phyloP scores from a whole-genome alignment of 2,113 vertebrate species.

The Peromyscus maniculatus region DNA sequence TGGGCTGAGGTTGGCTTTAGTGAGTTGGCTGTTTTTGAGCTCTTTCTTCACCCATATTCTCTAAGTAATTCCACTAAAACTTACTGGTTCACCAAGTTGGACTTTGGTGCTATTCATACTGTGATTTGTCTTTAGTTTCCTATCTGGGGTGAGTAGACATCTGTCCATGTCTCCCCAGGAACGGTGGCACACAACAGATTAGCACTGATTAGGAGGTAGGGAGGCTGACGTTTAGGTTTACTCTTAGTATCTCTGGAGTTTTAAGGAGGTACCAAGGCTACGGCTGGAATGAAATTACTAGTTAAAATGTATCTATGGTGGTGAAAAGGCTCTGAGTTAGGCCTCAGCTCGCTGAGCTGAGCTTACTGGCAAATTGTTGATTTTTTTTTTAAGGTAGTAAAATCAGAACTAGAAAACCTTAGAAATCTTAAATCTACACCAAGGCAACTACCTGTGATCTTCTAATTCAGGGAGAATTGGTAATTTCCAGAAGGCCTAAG shows the following conservation, averaged over 20 bases:
- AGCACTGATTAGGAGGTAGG: neutral
- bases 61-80: neutral
- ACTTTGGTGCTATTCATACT: neutral
- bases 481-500: neutral
- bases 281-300: neutral
- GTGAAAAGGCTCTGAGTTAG: neutral
- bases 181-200: neutral
- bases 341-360: neutral
- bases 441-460: conserved; percentile 56
- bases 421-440: neutral
- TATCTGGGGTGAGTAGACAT: neutral
- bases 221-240: neutral
- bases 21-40: neutral
- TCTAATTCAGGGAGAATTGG: conserved; percentile 75
- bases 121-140: neutral
- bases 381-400: neutral
- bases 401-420: neutral
- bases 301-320: neutral
- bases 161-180: neutral
- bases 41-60: neutral
- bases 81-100: neutral
- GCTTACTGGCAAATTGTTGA: neutral
- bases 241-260: neutral
- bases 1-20: neutral
- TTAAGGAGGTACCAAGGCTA: conserved; percentile 3